Percentiles rank a stretch among this genome's conserved stretches.
phyloP scores from a whole-genome alignment of 2,888 invertebrate genomes.

The Metellina segmentata region DNA sequence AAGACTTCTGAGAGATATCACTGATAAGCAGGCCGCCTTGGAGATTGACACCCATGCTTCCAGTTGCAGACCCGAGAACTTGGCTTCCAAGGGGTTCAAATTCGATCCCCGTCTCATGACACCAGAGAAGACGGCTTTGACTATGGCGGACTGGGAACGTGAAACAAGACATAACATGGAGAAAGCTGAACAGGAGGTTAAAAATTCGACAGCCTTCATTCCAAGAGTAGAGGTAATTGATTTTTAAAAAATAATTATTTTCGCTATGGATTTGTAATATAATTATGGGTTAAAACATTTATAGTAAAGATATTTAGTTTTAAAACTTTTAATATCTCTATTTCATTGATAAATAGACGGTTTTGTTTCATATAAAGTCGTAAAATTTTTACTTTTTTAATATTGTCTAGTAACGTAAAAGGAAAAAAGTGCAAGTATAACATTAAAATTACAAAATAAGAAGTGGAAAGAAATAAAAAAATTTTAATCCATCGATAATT shows the following conservation, averaged over 20 bases:
- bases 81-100: constrained; percentile 38
- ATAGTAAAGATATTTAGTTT: background rate
- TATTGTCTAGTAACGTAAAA: no score
- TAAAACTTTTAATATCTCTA: background rate
- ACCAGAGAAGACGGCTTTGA: constrained; percentile 55
- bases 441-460: no score
- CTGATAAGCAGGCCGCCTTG: constrained; percentile 68
- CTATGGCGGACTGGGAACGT: constrained; percentile 71
- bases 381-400: no score
- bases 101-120: constrained; percentile 62
- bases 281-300: background rate
- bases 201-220: constrained; percentile 41
- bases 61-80: constrained; percentile 51
- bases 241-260: background rate
- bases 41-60: constrained; percentile 70
- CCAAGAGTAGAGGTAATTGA: constrained; percentile 63
- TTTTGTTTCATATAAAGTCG: no score
- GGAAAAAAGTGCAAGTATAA: no score
- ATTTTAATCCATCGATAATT: no score
- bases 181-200: constrained; percentile 65
- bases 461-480: no score
- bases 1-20: constrained; percentile 59
- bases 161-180: constrained; percentile 67
- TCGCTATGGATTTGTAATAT: background rate
- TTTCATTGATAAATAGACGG: no score